A percentile compares a stretch with the other conserved stretches of the same genome.
Evolutionary conservation across 2,888 invertebrate species (phyloP).

Genomic region (Scrobipalpa atriplicella): DNA sequence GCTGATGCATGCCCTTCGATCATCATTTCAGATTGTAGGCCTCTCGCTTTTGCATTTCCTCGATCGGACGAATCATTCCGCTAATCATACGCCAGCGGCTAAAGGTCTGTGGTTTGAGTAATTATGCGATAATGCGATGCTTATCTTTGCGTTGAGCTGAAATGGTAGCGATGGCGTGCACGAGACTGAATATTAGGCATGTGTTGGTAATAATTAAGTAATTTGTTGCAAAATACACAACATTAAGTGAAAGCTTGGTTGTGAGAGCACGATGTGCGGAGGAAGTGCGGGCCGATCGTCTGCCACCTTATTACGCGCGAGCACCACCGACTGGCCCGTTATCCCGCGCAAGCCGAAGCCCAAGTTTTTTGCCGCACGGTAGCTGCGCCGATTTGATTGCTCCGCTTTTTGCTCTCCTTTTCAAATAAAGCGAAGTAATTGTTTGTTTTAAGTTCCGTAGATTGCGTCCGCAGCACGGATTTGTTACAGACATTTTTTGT

Average conservation of each 20-base stretch:
- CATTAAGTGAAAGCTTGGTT: slow-evolving; percentile 42
- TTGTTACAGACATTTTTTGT: slow-evolving; percentile 73
- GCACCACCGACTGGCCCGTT: slow-evolving; percentile 53
- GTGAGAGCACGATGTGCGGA: too few species aligned
- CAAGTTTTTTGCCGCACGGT: slow-evolving; percentile 74
- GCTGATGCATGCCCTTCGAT: slow-evolving; percentile 58
- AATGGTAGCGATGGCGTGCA: slow-evolving; percentile 28
- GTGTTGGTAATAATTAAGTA: slow-evolving; percentile 38
- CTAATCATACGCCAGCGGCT: slow-evolving; percentile 30
- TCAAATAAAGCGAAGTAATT: slow-evolving; percentile 81
- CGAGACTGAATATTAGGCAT: slow-evolving; percentile 26
- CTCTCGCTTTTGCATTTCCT: slow-evolving; percentile 44
- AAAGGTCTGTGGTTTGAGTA: slow-evolving; percentile 28
- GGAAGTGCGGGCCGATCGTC: slow-evolving; percentile 46
- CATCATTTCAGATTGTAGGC: slow-evolving; percentile 46
- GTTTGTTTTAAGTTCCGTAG: slow-evolving; percentile 80
- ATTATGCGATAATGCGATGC: slow-evolving; percentile 32
- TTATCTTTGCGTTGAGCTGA: slow-evolving; percentile 26
- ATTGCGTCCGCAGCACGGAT: slow-evolving; percentile 74
- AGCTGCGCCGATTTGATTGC: slow-evolving; percentile 80
- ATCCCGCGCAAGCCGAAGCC: slow-evolving; percentile 59
- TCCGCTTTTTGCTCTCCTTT: slow-evolving; percentile 75
- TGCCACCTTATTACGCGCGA: slow-evolving; percentile 67
- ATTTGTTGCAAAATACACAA: slow-evolving; percentile 43
- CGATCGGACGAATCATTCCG: slow-evolving; percentile 46